Evolutionary conservation across 2,113 vertebrate genomes (phyloP).

Genomic region (Platichthys flesus): DNA sequence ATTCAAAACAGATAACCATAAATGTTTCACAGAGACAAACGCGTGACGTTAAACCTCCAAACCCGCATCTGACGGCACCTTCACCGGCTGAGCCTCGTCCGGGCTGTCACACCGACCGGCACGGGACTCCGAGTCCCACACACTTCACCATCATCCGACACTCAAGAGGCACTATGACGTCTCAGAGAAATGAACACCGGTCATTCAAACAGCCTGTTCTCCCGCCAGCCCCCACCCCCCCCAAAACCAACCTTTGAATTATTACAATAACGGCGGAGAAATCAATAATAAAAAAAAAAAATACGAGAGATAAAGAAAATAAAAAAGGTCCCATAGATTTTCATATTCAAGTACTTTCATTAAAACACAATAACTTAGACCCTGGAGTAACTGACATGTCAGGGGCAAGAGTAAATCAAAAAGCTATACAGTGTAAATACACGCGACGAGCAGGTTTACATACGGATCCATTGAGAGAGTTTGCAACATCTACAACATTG

Average conservation of each 20-base stretch:
- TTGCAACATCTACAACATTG: slow-evolving; percentile 54
- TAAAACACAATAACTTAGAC: slow-evolving; percentile 81
- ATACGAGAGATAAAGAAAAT: neutral
- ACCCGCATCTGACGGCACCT: slow-evolving; percentile 23
- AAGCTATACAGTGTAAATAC: slow-evolving; percentile 80
- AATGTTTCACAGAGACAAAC: slow-evolving; percentile 21
- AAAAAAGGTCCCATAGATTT: slow-evolving; percentile 67
- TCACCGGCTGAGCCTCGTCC: neutral
- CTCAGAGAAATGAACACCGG: slow-evolving; percentile 65
- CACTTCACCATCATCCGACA: neutral
- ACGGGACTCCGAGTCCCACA: neutral
- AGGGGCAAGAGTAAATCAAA: slow-evolving; percentile 40
- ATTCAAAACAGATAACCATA: slow-evolving; percentile 7
- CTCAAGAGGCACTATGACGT: slow-evolving; percentile 60
- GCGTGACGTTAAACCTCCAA: slow-evolving; percentile 8
- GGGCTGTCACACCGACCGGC: slow-evolving; percentile 1
- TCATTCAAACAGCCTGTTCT: slow-evolving; percentile 70
- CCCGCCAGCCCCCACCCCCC: slow-evolving; percentile 33
- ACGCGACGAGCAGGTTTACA: slow-evolving; percentile 71
- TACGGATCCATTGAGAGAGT: slow-evolving; percentile 50
- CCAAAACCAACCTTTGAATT: slow-evolving; percentile 55
- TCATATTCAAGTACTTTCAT: slow-evolving; percentile 84
- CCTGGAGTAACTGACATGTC: slow-evolving; percentile 60
- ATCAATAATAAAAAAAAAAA: neutral
- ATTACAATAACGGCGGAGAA: slow-evolving; percentile 44